A percentile compares a stretch with the other conserved stretches of the same genome.
Conservation (phyloP, 2,113 vertebrate genomes). For the Crocuta crocuta region DNA sequence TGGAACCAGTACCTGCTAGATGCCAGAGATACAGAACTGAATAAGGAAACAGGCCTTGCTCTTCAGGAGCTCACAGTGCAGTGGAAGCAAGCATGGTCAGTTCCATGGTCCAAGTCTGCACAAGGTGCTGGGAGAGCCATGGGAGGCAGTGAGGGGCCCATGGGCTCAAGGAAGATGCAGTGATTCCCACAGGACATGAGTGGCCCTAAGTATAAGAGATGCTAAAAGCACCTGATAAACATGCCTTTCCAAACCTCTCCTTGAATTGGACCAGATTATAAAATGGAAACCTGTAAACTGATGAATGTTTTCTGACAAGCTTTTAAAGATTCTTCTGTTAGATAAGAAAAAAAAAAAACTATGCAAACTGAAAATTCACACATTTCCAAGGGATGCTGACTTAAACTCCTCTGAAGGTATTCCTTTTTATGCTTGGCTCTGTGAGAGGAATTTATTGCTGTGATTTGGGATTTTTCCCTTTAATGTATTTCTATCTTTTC, state of each 20-base stretch:
- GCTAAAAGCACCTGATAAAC: background rate
- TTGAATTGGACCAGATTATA: background rate
- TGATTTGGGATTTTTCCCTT: constrained; percentile 41
- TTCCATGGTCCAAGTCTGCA: fast-evolving
- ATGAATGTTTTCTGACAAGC: background rate
- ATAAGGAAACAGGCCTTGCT: constrained; percentile 16
- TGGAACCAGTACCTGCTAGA: background rate
- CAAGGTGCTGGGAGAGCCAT: background rate
- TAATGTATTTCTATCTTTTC: background rate
- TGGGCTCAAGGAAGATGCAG: background rate
- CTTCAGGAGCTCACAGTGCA: background rate
- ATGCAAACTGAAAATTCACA: background rate
- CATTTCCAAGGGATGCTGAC: background rate
- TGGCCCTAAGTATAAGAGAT: background rate
- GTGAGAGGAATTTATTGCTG: background rate
- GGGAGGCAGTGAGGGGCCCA: background rate
- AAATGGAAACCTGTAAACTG: background rate
- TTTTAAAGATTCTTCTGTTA: background rate
- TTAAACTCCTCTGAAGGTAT: background rate
- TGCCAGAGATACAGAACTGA: background rate
- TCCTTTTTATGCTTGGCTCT: background rate
- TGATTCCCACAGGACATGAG: background rate
- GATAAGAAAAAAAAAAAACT: background rate
- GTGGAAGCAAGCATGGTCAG: background rate
- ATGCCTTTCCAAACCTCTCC: background rate